Evolutionary conservation across 2,113 vertebrate genomes (phyloP), one percentile per base, ranked within the genome.

Genomic region (Macrotus californicus): DNA sequence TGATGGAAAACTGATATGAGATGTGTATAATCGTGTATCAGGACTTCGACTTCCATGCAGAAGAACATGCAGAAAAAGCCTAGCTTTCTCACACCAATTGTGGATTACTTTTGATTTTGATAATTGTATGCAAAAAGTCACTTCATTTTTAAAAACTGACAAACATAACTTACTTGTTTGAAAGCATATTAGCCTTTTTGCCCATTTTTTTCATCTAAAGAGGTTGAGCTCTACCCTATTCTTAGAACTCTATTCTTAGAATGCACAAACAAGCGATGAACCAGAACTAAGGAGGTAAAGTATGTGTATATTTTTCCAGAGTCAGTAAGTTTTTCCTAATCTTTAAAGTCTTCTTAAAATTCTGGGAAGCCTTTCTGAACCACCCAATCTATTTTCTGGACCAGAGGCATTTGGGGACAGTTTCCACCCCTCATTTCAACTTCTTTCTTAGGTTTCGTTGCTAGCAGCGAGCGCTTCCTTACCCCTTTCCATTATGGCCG

Each of bases 281-380:
- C 7, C 12, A 39, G 41, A n/a, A n/a, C 15, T 56, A 81, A 61
- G 16, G n/a, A 48, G n/a, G 87, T 41, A 48, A 89, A 61, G 7
- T 56, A 15, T 26, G 12, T 41, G 14, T 26, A 7, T 66, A 24
- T 83, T 94, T 93, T 84, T 66, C 39, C 43, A 52, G 41, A 93
- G 36, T 89, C 50, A 97, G 96, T 98, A 98, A 93, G 96, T 98
- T 98, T 98, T 76, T 80, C 77, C 97, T 89, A 95, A 85, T 92
- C 82, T 89, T 90, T 52, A 96, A 96, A 97, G 76, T 94, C 91
- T 96, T 97, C 91, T 95, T 72, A 97, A 96, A 97, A 97, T 99
- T 97, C 98, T 96, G 89, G 99, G 99, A 97, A 98, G 99, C 96
- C 98, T 99, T 99, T 99, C 98, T 99, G 99, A 97, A 99, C 98